phyloP scores from a whole-genome alignment of 1,140 invertebrate species.

The Diorhabda elongata region DNA sequence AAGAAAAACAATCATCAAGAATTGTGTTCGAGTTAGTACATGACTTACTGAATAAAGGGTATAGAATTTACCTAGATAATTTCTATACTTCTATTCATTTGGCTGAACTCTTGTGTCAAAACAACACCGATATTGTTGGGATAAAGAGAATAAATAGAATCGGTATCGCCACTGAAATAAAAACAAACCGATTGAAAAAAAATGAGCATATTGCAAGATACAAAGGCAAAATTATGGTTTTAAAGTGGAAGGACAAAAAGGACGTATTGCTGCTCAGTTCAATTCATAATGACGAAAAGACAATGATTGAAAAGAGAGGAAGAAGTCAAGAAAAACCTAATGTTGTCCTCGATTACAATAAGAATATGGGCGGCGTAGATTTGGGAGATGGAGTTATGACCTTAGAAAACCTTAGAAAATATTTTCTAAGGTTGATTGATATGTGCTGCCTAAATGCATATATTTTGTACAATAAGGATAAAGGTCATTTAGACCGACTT shows the following conservation, averaged over 20 bases:
- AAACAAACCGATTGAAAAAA: not conserved
- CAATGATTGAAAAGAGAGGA: not conserved
- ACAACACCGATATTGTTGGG: not conserved
- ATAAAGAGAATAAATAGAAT: constrained; percentile 4
- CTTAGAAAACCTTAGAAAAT: too few species aligned
- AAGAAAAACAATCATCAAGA: constrained; percentile 1
- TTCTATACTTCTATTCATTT: not conserved
- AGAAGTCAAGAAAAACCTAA: not conserved
- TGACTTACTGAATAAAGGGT: constrained; percentile 3
- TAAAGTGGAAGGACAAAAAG: not conserved
- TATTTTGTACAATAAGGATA: too few species aligned
- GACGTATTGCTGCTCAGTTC: not conserved
- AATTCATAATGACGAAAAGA: not conserved
- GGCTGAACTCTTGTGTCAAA: not conserved
- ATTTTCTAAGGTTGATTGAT: not conserved
- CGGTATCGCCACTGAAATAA: not conserved
- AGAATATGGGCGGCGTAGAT: not conserved
- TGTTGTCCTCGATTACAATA: not conserved
- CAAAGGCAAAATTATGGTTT: not conserved
- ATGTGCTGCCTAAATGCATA: too few species aligned
- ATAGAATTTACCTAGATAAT: not conserved
- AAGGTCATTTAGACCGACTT: too few species aligned
- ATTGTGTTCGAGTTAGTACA: not conserved
- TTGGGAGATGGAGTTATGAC: not conserved
- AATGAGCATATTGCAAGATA: not conserved